Evolutionary conservation across 2,797 vertebrate genomes (phyloP), one percentile per base, ranked within the genome.

Genomic region (Alauda arvensis): DNA sequence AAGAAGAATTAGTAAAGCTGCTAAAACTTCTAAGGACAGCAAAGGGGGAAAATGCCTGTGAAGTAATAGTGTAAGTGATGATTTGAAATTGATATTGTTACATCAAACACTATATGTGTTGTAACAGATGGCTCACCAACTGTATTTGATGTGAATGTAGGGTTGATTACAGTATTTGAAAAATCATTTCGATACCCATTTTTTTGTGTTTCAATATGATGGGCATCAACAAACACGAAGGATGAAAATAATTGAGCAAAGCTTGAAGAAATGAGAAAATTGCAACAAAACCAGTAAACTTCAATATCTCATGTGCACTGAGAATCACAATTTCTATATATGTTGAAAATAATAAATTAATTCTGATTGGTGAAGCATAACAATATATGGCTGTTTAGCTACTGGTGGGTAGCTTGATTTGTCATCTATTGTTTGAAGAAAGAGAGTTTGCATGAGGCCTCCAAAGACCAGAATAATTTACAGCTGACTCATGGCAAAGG

Each of bases 121-220:
- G 62, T 59, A 91, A 88, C 66, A 90, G 88, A 77, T 83, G 79
- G 88, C 76, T 88, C 2, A 12, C 46, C 69, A 80, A 85, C 63
- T 90, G 67, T 57, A 90, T 85, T 68, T 83, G 55, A 57, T 83
- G 43, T 77, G 76, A 91, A 62, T 55, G 33, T 34, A 75, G 43
- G 62, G 68, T 87, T 90, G 88, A 90, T 77, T 43, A 63, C 31
- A 65, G 46, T 61, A 65, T 88, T 77, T 87, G 69, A 71, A 93
- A 92, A 77, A 80, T 40, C 48, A 85, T 92, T 91, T 94, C 79
- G 84, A 75, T 66, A 83, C 20, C 37, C 31, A 17, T 52, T 88
- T 84, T 91, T 88, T 92, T 53, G 62, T 60, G 28, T 77, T 89
- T 60, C 31, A 51, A 53, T 82, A 61, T 57, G 75, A 51, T 10